phyloP scores from a whole-genome alignment of 2,797 vertebrate genomes.

The Ctenopoma multispine region DNA sequence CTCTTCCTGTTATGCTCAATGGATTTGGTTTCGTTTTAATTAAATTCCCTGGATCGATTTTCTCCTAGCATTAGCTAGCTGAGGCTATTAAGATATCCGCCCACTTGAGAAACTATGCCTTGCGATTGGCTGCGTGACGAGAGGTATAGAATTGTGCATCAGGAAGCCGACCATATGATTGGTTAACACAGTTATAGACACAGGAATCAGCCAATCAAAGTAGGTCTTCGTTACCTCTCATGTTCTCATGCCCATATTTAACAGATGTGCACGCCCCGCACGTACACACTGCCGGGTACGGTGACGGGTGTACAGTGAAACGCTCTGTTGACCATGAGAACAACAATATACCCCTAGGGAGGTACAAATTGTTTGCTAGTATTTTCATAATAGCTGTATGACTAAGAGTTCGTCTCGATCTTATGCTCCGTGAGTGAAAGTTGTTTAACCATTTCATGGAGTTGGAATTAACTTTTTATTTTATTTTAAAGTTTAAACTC shows the following conservation, averaged over 20 bases:
- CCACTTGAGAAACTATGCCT: conserved; percentile 32
- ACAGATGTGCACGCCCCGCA: conserved; percentile 48
- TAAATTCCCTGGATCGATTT: conserved; percentile 71
- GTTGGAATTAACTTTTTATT: no score
- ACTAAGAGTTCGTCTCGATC: not conserved
- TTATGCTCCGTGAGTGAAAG: no score
- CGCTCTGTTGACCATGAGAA: not conserved
- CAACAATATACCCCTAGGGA: not conserved
- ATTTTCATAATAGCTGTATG: fast-evolving
- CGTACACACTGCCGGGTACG: conserved; percentile 45
- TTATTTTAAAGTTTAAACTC: no score
- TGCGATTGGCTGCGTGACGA: conserved; percentile 59
- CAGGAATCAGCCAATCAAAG: conserved; percentile 35
- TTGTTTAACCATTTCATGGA: no score
- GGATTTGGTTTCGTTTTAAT: conserved; percentile 66
- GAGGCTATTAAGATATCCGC: conserved; percentile 56
- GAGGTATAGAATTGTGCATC: fast-evolving
- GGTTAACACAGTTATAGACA: conserved; percentile 33
- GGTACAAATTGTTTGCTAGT: not conserved
- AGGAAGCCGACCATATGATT: not conserved
- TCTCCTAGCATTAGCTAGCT: conserved; percentile 72
- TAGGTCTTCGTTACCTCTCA: no score
- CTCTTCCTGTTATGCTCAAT: conserved; percentile 43
- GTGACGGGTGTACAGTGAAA: no score
- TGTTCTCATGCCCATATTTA: not conserved